These are phyloP conservation scores for Ectemnius cavifrons DNA, from an alignment of 2,888 invertebrate species.

Conservation along the genomic window DNA sequence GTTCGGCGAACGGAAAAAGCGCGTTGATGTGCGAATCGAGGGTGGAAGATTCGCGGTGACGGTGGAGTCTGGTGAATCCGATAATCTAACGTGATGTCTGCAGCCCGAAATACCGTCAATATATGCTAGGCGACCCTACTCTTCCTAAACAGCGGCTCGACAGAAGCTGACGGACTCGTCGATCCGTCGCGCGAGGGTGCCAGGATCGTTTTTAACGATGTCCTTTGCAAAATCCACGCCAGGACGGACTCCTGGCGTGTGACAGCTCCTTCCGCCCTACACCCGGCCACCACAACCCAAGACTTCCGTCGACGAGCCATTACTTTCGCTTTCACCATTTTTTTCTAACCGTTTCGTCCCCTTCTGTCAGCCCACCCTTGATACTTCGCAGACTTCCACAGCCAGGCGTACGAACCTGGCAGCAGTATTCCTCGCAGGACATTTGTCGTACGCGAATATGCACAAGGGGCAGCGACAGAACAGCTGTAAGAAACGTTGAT, in stretches of 20 bases:
- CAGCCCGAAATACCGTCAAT: slow-evolving; percentile 5
- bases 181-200: slow-evolving; percentile 20
- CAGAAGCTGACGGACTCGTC: slow-evolving; percentile 31
- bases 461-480: slow-evolving; percentile 12
- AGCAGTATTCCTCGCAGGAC: slow-evolving; percentile 10
- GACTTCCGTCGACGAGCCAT: slow-evolving; percentile 49
- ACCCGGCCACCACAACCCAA: slow-evolving; percentile 41
- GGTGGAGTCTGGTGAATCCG: slow-evolving; percentile 3
- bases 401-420: too few species aligned
- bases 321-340: slow-evolving; percentile 33
- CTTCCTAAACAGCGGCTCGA: slow-evolving; percentile 8
- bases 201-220: slow-evolving; percentile 41
- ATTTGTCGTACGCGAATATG: slow-evolving; percentile 36
- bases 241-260: slow-evolving; percentile 22
- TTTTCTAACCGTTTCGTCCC: slow-evolving; percentile 32
- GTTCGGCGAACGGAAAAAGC: too few species aligned
- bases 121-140: slow-evolving; percentile 11
- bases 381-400: background rate
- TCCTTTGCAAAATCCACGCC: slow-evolving; percentile 21
- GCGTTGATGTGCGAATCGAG: too few species aligned
- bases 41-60: too few species aligned
- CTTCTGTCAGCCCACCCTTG: slow-evolving; percentile 1
- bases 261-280: slow-evolving; percentile 17
- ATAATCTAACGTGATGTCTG: background rate
- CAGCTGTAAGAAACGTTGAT: slow-evolving; percentile 30